These are phyloP conservation scores for Jordanella pulchra DNA, from an alignment of 2,797 vertebrate genomes.

Conservation along the genomic window DNA sequence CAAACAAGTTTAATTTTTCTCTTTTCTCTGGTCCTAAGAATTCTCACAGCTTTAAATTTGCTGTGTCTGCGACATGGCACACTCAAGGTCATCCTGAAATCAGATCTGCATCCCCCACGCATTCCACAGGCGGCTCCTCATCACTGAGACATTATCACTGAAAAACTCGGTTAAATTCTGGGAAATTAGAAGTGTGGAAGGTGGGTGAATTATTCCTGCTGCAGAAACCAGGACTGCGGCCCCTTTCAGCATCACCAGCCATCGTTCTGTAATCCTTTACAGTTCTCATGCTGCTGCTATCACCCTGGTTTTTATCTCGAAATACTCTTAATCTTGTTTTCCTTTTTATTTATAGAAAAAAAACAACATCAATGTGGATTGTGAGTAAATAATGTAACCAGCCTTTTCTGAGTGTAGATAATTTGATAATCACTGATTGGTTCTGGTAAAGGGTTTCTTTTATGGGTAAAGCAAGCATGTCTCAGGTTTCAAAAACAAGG, in stretches of 20 bases:
- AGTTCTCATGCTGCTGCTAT: constrained; percentile 2
- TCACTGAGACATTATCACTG: constrained; percentile 70
- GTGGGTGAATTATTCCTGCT: constrained; percentile 40
- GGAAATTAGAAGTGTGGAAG: constrained; percentile 23
- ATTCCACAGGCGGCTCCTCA: constrained; percentile 80
- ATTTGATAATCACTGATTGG: neutral
- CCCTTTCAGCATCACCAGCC: constrained; percentile 18
- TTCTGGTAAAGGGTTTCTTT: neutral
- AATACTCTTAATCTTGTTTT: neutral
- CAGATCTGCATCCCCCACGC: constrained; percentile 78
- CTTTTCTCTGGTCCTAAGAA: constrained; percentile 8
- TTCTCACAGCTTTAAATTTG: constrained; percentile 64
- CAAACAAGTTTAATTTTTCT: neutral
- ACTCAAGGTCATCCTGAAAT: constrained; percentile 81
- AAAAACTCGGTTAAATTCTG: constrained; percentile 11
- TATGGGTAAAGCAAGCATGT: neutral
- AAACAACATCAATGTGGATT: neutral
- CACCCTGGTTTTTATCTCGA: constrained; percentile 10
- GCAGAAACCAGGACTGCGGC: constrained; percentile 25
- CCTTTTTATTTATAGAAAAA: neutral
- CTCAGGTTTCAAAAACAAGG: neutral
- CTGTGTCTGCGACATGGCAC: constrained; percentile 74
- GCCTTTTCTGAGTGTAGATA: neutral
- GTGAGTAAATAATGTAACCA: neutral
- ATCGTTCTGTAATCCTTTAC: constrained; percentile 2